These are phyloP conservation scores for Grus americana DNA, from an alignment of 2,113 vertebrate genomes.

Conservation along the genomic window DNA sequence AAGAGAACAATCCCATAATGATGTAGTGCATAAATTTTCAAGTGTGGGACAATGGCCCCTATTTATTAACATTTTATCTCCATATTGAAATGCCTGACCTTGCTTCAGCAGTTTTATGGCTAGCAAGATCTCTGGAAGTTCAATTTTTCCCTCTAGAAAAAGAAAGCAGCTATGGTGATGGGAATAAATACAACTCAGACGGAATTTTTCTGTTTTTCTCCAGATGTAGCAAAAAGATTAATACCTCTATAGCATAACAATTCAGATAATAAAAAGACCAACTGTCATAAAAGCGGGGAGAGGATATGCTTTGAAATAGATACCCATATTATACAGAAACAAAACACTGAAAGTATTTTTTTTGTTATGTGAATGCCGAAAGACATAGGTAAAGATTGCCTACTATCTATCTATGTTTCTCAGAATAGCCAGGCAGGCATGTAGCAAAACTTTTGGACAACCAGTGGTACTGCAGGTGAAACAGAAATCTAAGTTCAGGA, in stretches of 20 bases:
- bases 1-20: slow-evolving; percentile 11
- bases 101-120: slow-evolving; percentile 70
- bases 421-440: neutral
- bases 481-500: neutral
- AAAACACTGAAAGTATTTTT: neutral
- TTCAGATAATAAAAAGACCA: neutral
- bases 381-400: neutral
- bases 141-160: neutral
- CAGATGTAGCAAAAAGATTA: neutral
- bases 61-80: slow-evolving; percentile 64
- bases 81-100: slow-evolving; percentile 49
- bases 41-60: slow-evolving; percentile 32
- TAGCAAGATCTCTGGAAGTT: slow-evolving; percentile 35
- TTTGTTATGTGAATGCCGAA: neutral
- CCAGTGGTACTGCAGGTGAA: neutral
- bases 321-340: neutral
- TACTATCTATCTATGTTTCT: neutral
- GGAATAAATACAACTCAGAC: neutral
- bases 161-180: neutral
- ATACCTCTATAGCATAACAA: neutral
- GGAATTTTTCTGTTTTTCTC: neutral
- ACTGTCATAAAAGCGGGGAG: neutral
- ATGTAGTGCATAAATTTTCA: slow-evolving; percentile 38
- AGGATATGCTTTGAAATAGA: neutral
- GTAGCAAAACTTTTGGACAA: neutral